Conservation (phyloP, 2,113 vertebrate genomes). For the Eubucco bourcierii region DNA sequence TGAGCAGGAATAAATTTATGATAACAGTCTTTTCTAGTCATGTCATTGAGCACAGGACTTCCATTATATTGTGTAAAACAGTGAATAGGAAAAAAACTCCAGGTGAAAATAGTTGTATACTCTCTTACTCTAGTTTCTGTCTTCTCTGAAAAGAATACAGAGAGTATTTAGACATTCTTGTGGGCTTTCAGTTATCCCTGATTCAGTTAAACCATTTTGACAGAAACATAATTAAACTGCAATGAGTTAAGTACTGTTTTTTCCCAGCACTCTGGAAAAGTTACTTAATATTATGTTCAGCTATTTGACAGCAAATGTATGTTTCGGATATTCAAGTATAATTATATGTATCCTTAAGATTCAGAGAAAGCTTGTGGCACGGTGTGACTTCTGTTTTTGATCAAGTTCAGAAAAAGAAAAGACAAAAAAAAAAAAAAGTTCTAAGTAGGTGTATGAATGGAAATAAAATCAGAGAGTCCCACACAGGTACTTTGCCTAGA, state of each 20-base stretch:
- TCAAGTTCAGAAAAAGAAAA: not conserved
- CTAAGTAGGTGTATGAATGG: not conserved
- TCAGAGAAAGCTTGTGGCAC: not conserved
- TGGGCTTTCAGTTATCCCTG: slow-evolving; percentile 34
- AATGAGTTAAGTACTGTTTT: slow-evolving; percentile 9
- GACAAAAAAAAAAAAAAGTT: not conserved
- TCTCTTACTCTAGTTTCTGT: not conserved
- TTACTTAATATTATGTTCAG: slow-evolving; percentile 12
- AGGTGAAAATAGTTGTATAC: not conserved
- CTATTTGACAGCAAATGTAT: slow-evolving; percentile 42
- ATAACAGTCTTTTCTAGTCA: not conserved
- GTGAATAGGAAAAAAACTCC: not conserved
- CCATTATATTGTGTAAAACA: not conserved
- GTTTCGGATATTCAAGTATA: slow-evolving; percentile 7
- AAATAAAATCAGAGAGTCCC: not conserved
- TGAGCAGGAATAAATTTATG: not conserved
- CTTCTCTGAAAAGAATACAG: not conserved
- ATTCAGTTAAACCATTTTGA: slow-evolving; percentile 49
- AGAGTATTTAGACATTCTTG: not conserved
- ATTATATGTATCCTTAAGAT: slow-evolving; percentile 2
- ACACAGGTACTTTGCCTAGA: not conserved
- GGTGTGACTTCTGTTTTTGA: not conserved
- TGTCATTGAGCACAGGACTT: not conserved
- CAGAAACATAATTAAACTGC: slow-evolving; percentile 27
- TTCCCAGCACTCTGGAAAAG: not conserved